These are phyloP conservation scores for Cotesia congregata DNA, from an alignment of 2,888 invertebrate genomes.

Conservation along the genomic window DNA sequence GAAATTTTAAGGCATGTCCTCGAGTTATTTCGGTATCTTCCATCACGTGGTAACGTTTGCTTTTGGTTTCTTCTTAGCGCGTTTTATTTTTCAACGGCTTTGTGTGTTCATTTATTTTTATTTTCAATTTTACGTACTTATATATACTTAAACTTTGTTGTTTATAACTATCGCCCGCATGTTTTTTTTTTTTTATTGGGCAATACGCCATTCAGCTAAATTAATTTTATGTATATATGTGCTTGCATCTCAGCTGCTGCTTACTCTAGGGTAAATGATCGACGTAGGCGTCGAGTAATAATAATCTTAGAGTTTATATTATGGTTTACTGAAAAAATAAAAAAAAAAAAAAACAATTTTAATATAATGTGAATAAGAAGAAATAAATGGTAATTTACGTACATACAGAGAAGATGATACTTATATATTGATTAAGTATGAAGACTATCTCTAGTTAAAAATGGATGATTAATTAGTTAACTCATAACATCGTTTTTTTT, in stretches of 20 bases:
- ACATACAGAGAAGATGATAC: too few species aligned
- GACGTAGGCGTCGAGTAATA: not conserved
- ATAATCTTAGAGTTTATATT: conserved; percentile 31
- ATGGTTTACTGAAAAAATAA: conserved; percentile 23
- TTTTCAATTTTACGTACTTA: conserved; percentile 5
- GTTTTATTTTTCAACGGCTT: conserved; percentile 12
- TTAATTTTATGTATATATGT: conserved; percentile 19
- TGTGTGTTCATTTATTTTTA: not conserved
- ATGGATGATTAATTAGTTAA: too few species aligned
- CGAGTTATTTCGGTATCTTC: conserved; percentile 46
- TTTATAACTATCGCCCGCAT: conserved; percentile 21
- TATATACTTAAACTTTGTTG: not conserved
- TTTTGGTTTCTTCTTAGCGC: conserved; percentile 23
- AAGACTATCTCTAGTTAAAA: too few species aligned
- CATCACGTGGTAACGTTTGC: conserved; percentile 37
- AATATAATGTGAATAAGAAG: not conserved
- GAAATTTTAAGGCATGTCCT: conserved; percentile 43
- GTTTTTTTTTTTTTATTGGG: conserved; percentile 37
- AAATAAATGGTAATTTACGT: too few species aligned
- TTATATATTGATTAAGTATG: too few species aligned
- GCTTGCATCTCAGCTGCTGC: conserved; percentile 29
- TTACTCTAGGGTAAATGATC: conserved; percentile 23
- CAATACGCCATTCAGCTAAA: conserved; percentile 45
- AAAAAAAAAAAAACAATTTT: not conserved
- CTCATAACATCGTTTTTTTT: too few species aligned